A percentile compares a stretch with the other conserved stretches of the same genome.
phyloP scores from a whole-genome alignment of 2,797 vertebrate genomes.

The Adelosebastes latens region DNA sequence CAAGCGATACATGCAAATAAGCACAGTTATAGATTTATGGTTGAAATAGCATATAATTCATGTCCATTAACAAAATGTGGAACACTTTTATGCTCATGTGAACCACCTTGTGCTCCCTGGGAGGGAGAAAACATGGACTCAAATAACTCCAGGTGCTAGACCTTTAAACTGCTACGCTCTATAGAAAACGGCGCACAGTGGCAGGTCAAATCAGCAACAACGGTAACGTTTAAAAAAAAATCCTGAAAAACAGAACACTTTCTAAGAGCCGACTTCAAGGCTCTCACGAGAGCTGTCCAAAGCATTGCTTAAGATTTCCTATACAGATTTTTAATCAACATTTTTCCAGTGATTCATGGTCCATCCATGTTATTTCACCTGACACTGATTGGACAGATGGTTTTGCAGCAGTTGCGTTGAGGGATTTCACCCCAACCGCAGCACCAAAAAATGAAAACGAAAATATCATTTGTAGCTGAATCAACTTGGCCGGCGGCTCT shows the following conservation, averaged over 20 bases:
- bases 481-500: conserved; percentile 27
- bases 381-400: conserved; percentile 68
- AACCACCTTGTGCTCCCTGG: background rate
- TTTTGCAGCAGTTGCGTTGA: conserved; percentile 29
- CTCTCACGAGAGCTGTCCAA: background rate
- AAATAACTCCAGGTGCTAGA: conserved; percentile 18
- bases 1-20: background rate
- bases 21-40: background rate
- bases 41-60: conserved; percentile 6
- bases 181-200: background rate
- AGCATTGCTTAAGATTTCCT: conserved; percentile 44
- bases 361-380: conserved; percentile 62
- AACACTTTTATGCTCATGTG: background rate
- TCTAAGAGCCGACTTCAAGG: background rate
- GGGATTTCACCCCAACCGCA: conserved; percentile 35
- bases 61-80: background rate
- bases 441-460: conserved; percentile 43
- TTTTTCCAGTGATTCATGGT: conserved; percentile 52
- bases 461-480: conserved; percentile 65
- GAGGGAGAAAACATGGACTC: background rate
- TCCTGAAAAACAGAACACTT: background rate
- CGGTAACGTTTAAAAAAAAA: background rate
- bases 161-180: conserved; percentile 5
- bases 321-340: conserved; percentile 60
- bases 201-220: conserved; percentile 15